These are phyloP conservation scores for Embiotoca jacksoni DNA, from an alignment of 2,113 vertebrate species.

Conservation along the genomic window DNA sequence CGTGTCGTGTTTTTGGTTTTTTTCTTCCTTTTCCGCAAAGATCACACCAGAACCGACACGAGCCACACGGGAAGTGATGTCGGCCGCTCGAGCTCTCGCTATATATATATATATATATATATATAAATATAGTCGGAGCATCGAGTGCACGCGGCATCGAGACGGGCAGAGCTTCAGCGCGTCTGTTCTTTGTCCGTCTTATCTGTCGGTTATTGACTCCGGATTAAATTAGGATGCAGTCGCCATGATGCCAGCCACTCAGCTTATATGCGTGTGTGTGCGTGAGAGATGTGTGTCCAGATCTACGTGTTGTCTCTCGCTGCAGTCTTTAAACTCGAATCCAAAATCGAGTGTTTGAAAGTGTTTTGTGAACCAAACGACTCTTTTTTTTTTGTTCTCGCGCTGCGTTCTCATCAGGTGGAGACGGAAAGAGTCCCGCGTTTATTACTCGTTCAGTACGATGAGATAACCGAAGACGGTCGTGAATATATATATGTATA, in stretches of 20 bases:
- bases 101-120: constrained; percentile 54
- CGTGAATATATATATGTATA: no score
- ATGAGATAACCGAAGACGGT: no score
- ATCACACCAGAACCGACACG: no score
- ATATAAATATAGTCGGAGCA: constrained; percentile 13
- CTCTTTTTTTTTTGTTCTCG: no score
- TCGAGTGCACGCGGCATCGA: constrained; percentile 8
- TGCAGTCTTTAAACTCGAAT: no score
- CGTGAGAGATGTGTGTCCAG: background rate
- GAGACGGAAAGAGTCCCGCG: background rate
- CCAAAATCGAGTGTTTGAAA: no score
- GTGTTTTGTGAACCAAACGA: no score
- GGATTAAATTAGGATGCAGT: constrained; percentile 58
- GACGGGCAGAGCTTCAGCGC: constrained; percentile 7
- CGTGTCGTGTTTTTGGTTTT: no score
- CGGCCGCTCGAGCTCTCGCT: background rate
- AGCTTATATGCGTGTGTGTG: constrained; percentile 12
- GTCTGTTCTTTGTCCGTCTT: constrained; percentile 58
- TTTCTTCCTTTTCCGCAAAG: no score
- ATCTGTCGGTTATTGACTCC: constrained; percentile 50
- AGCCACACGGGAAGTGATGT: no score
- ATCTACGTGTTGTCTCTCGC: no score
- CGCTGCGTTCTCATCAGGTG: no score
- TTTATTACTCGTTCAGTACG: constrained; percentile 10
- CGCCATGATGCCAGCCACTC: constrained; percentile 46